Percentiles rank a stretch among this genome's conserved stretches.
phyloP scores from a whole-genome alignment of 1,140 invertebrate species.

The Fopius arisanus region DNA sequence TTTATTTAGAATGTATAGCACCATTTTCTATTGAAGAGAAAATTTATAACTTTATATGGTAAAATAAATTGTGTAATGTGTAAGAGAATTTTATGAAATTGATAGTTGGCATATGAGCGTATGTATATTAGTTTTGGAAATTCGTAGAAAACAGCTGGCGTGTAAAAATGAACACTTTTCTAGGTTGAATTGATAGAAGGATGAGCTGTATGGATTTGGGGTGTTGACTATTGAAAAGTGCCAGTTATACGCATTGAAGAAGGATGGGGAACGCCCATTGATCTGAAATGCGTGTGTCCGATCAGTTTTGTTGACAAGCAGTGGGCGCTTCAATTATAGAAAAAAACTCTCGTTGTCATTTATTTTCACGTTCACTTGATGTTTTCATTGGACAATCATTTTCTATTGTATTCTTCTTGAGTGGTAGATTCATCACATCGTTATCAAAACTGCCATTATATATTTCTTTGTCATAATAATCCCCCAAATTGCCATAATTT shows the following conservation, averaged over 20 bases:
- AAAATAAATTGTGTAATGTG: too few relatives aligned
- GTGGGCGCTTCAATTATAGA: neutral
- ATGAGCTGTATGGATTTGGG: neutral
- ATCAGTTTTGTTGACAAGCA: neutral
- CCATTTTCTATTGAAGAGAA: neutral
- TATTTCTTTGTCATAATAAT: too few relatives aligned
- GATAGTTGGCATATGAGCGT: too few relatives aligned
- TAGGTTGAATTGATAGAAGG: neutral
- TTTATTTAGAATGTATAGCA: too few relatives aligned
- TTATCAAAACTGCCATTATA: too few relatives aligned
- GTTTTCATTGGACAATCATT: too few relatives aligned
- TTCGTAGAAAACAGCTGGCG: neutral
- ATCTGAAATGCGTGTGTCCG: neutral
- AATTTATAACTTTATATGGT: too few relatives aligned
- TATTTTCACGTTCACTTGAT: neutral
- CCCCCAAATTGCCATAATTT: neutral
- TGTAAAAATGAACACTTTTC: slow-evolving; percentile 26
- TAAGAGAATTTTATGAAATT: too few relatives aligned
- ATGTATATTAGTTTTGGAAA: neutral
- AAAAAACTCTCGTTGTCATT: neutral
- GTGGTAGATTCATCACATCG: too few relatives aligned
- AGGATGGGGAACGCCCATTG: neutral
- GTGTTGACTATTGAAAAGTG: slow-evolving; percentile 10
- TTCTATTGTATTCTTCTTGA: too few relatives aligned
- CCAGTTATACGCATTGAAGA: slow-evolving; percentile 3